Conservation (phyloP, 2,797 vertebrate genomes). For the Peromyscus nudipes region DNA sequence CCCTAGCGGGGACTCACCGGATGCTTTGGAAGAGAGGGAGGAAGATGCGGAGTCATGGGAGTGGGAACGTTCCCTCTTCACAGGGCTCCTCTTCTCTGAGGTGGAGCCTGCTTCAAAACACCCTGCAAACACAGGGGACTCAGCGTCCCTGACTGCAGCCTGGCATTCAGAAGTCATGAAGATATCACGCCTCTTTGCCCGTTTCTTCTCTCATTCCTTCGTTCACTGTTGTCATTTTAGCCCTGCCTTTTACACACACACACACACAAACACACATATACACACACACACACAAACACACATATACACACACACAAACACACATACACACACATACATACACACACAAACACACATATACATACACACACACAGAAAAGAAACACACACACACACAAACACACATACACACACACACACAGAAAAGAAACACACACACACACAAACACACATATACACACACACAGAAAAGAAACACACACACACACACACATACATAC, state of each 20-base stretch:
- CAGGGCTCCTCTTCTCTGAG: conserved; percentile 87
- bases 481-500: too few species aligned
- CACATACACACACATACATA: too few species aligned
- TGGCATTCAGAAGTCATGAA: fast-evolving
- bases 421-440: too few species aligned
- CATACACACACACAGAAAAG: background rate
- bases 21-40: conserved; percentile 88
- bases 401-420: background rate
- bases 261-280: too few species aligned
- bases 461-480: background rate
- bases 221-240: too few species aligned
- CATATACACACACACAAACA: too few species aligned
- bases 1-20: conserved; percentile 84
- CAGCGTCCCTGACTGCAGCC: fast-evolving
- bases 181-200: fast-evolving
- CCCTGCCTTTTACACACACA: too few species aligned
- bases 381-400: background rate
- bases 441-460: too few species aligned
- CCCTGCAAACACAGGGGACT: background rate
- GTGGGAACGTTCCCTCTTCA: conserved; percentile 87
- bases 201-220: background rate
- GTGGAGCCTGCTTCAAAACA: conserved; percentile 83
- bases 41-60: conserved; percentile 89
- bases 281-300: too few species aligned
- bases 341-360: background rate